Percentiles rank a stretch among this genome's conserved stretches.
phyloP scores from a whole-genome alignment of 2,797 vertebrate genomes.

The Carcharodon carcharias region DNA sequence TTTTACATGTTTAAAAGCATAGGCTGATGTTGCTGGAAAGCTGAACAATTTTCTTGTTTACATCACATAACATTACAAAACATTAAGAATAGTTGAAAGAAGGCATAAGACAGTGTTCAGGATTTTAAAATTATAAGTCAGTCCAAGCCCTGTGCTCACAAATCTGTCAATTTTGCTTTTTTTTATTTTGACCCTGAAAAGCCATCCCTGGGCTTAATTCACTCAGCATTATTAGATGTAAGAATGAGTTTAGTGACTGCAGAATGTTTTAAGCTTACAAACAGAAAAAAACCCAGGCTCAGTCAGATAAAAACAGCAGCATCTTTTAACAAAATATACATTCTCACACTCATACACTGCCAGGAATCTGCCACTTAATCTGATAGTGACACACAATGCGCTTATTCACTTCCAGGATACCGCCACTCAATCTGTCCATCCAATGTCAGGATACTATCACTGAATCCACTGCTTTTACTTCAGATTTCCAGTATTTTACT shows the following conservation, averaged over 20 bases:
- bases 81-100: conserved; percentile 4
- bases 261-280: neutral
- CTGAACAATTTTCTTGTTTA: conserved; percentile 20
- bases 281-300: neutral
- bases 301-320: conserved; percentile 28
- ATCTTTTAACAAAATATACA: conserved; percentile 13
- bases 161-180: neutral
- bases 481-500: conserved; percentile 9
- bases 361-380: neutral
- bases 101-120: neutral
- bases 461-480: conserved; percentile 2
- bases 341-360: neutral
- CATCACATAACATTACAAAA: neutral
- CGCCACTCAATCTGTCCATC: neutral
- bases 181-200: neutral
- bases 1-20: neutral
- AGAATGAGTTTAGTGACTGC: neutral
- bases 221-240: conserved; percentile 14
- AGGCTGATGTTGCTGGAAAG: neutral
- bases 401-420: neutral
- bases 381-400: neutral
- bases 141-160: neutral
- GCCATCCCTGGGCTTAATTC: neutral
- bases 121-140: neutral
- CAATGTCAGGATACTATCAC: neutral